Evolutionary conservation across 2,888 invertebrate species (phyloP).

Genomic region (Drosophila leonis): DNA sequence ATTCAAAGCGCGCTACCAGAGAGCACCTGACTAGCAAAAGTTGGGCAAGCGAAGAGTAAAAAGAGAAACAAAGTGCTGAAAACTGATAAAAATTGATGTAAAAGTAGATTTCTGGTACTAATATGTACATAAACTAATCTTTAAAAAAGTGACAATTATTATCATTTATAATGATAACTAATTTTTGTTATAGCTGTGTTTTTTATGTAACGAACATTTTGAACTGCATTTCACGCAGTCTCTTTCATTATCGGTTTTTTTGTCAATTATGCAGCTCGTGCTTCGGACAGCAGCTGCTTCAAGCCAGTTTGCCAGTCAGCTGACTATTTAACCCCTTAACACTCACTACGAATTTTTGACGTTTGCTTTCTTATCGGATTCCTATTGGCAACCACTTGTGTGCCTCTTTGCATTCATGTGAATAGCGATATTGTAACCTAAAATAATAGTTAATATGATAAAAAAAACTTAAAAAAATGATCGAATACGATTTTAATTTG

Average conservation of each 20-base stretch:
- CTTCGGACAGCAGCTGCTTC: slow-evolving; percentile 26
- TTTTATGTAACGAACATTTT: slow-evolving; percentile 46
- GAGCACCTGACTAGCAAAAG: slow-evolving; percentile 69
- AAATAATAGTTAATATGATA: slow-evolving; percentile 30
- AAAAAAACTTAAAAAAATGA: slow-evolving; percentile 2
- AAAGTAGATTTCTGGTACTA: not conserved
- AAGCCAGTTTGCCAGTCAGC: slow-evolving; percentile 68
- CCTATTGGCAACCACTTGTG: slow-evolving; percentile 52
- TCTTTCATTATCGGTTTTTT: slow-evolving; percentile 23
- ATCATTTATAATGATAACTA: not conserved
- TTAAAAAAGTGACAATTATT: not conserved
- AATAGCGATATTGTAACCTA: slow-evolving; percentile 47
- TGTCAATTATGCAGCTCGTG: slow-evolving; percentile 48
- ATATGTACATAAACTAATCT: not conserved
- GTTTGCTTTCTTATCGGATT: slow-evolving; percentile 69
- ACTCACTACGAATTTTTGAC: slow-evolving; percentile 49
- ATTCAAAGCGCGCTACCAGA: slow-evolving; percentile 61
- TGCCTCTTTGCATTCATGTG: slow-evolving; percentile 72
- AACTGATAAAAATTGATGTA: not conserved
- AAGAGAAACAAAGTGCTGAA: slow-evolving; percentile 18
- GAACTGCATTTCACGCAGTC: slow-evolving; percentile 40
- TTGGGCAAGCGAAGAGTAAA: slow-evolving; percentile 34
- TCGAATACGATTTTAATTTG: not conserved
- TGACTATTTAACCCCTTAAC: slow-evolving; percentile 59
- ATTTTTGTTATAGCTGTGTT: not conserved